Conservation (phyloP, 2,113 vertebrate species). For the Datnioides undecimradiatus region DNA sequence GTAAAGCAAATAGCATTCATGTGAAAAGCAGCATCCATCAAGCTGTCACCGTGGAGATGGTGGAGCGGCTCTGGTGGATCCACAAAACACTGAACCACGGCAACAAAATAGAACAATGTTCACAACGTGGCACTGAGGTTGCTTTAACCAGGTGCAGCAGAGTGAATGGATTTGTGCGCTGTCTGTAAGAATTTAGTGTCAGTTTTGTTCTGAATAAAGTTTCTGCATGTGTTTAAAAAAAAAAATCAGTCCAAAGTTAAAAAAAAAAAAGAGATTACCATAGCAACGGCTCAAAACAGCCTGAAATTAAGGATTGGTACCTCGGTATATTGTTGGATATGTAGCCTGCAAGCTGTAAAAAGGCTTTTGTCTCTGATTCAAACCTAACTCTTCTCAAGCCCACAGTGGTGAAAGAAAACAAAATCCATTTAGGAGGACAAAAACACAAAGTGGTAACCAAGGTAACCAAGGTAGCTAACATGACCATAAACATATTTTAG, state of each 20-base stretch:
- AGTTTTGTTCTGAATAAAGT: background rate
- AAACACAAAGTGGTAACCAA: background rate
- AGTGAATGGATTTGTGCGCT: too few relatives aligned
- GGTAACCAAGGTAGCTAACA: background rate
- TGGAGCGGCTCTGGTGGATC: conserved; percentile 22
- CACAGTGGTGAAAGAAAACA: background rate
- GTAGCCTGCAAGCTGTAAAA: background rate
- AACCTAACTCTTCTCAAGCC: background rate
- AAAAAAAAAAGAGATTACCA: background rate
- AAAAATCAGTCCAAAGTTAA: background rate
- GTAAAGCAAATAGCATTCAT: conserved; percentile 36
- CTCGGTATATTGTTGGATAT: background rate
- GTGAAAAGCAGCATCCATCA: conserved; percentile 56
- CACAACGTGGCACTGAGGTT: background rate
- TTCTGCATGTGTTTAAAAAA: background rate
- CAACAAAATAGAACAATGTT: background rate
- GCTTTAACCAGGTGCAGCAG: too few relatives aligned
- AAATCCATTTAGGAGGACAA: background rate
- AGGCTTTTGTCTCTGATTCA: background rate
- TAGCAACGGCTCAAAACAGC: too few relatives aligned
- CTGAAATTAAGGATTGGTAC: background rate
- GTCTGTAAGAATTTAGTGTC: background rate
- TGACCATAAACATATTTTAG: background rate
- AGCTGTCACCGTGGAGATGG: conserved; percentile 36
- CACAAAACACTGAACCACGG: conserved; percentile 17